phyloP scores from a whole-genome alignment of 2,797 vertebrate species.

The Micropoecilia bifurca region DNA sequence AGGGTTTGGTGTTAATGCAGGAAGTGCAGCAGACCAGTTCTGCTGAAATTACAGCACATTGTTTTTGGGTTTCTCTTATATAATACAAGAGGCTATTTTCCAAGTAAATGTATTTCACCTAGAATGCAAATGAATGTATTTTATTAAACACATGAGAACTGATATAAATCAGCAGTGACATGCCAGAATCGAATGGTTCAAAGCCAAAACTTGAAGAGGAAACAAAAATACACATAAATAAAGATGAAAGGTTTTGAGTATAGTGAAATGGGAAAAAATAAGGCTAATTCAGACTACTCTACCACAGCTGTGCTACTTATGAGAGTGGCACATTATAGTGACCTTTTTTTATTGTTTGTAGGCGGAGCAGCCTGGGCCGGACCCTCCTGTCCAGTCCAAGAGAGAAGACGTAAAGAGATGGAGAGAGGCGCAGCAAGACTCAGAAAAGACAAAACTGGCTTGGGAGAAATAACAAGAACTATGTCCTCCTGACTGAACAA shows the following conservation, averaged over 20 bases:
- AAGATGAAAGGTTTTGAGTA: background rate
- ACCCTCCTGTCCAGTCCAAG: conserved; percentile 37
- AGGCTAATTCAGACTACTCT: no score
- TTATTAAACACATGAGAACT: background rate
- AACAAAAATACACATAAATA: background rate
- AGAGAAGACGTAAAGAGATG: conserved; percentile 39
- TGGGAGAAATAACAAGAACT: conserved; percentile 60
- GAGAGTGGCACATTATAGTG: background rate
- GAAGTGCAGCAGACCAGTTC: background rate
- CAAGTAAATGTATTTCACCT: background rate
- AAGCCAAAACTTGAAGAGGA: background rate
- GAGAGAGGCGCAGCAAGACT: conserved; percentile 21
- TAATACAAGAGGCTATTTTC: background rate
- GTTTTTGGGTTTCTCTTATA: background rate
- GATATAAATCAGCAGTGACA: background rate
- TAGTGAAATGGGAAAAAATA: background rate
- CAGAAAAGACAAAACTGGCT: conserved; percentile 40
- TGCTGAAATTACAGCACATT: background rate
- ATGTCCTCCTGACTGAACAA: conserved; percentile 65
- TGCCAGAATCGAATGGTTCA: background rate
- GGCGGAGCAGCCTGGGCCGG: conserved; percentile 56
- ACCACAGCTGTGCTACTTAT: background rate
- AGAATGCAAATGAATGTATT: background rate
- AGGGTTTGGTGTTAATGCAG: conserved; percentile 3
- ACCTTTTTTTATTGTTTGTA: conserved; percentile 30